Base-by-base conservation (phyloP, 2,113 vertebrate genomes). In the Tenrec ecaudatus region DNA sequence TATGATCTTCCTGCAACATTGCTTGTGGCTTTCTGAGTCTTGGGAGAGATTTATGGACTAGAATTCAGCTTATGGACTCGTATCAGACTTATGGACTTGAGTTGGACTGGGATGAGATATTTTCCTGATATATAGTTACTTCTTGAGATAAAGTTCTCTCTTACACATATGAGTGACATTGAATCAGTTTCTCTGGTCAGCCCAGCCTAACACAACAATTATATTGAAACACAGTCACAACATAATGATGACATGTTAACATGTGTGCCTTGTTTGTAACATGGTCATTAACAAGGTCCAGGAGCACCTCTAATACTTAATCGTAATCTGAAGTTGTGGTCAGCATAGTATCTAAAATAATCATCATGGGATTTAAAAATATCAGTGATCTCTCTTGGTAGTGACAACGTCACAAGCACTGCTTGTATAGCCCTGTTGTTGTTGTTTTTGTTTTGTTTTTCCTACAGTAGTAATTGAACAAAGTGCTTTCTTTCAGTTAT, bases 401-500 rank as follows among this genome's bases (percentile, higher is more conserved):
- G 69, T 71, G n/a, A 93, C 57, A 75, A 94, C 93, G 53, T 84
- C 73, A 69, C 43, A 66, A 64, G 69, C n/a, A 33, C 7, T 82
- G 15, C 53, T 57, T 6, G 60, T 23, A 29, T 53, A 73, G 9
- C 36, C 75, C 88, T 23, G 12, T 53, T 53, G 3, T 3, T 53
- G 47, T 53, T 47, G 40, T 79, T 12, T 10, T 1, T 23, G 36
- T 85, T 85, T 43, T 86, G 40, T 40, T 40, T 40, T 40, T 40
- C 40, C 78, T 69, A 57, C n/a, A 9, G 85, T 43, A 31, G 53
- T 76, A 20, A 80, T 60, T 2, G 71, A 38, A 57, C 53, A 36
- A 86, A 73, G 78, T 75, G 71, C 16, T 64, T 25, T 66, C 27
- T 81, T 95, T 82, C 68, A 90, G 19, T 58, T 66, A 5, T 3